Evolutionary conservation across 2,797 vertebrate species (phyloP), one percentile per base, ranked within the genome.

Genomic region (Phrynocephalus forsythii): DNA sequence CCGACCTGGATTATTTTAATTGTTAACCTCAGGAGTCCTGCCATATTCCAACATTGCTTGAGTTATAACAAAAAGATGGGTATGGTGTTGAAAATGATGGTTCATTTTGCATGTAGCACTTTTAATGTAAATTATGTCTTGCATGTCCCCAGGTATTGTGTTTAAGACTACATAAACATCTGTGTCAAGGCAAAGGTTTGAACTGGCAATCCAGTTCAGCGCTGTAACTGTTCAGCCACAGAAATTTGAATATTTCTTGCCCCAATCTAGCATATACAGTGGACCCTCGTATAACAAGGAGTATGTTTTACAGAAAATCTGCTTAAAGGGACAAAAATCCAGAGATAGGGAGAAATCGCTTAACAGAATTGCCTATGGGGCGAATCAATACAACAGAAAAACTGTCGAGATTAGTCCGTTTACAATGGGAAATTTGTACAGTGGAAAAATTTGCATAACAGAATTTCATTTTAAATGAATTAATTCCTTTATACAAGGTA

Each of bases 1-100:
- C 38, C 38, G 2, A 63, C 28, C 6, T n/a, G 6, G 48, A 6
- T 30, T 75, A n/a, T 11, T 68, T 86, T 72, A 22, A 44, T 44
- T 44, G 38, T 44, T 44, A 44, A 5, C 38, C 3, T 44, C 38
- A 44, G 38, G 38, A 44, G 38, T 6, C 3, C 73, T 6, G 20
- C 83, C 86, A 26, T 73, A 90, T 1, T 15, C 50, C 89, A 22
- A 3, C n/a, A 71, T 28, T 50, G 30, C 16, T 84, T 71, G 78
- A 44, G 30, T 90, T 38, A 89, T 76, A 85, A 50, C 66, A 33
- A 87, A 83, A 69, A 50, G 38, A 76, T 9, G 38, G 26, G 2
- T 20, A 44, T 66, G 30, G 33, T 72, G 48, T 44, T 56, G 48
- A 80, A 71, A 33, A 68, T 63, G 6, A 3, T n/a, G 76, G 7